Evolutionary conservation across 92 coral and sea anemone genomes (phyloP), one percentile per base, ranked within the genome.

Genomic region (Phymanthus crucifer): DNA sequence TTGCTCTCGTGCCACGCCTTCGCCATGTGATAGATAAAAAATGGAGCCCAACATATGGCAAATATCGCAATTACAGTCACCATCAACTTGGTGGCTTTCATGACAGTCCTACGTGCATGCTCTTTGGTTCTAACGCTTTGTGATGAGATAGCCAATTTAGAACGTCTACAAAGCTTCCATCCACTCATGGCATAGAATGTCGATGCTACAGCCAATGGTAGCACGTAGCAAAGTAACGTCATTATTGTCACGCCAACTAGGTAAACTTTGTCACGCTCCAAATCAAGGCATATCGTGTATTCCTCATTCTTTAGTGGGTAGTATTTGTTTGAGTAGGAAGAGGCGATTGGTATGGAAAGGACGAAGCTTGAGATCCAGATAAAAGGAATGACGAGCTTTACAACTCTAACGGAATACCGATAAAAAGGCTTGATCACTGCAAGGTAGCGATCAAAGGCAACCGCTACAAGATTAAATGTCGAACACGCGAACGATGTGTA

Each of bases 401-500:
- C 80, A 19, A 40, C 50, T 32, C 57, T 38, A 5, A 24, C 18
- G 6, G 86, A 66, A 65, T 82, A 82, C 3, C 79, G 86, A 67
- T 52, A 82, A 24, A 82, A 34, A 10, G 86, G 86, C 52, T 35
- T 82, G 45, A 57, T 82, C 27, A 82, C 77, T 3, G 86, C 86
- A 19, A 82, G 68, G 16, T 74, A 82, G 19, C 86, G 80, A 64
- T 82, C 86, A 10, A 74, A 47, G 24, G 86, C 86, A 23, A 82
- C 75, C n/a, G 74, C 86, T 40, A 74, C 86, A 40, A 72, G 86
- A 37, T 74, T 73, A 27, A 82, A 82, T 23, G 86, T 82, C 36
- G 86, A 82, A 72, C 86, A 82, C n/a, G 86, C 86, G 29, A 82
- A 82, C 47, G 86, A 82, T 6, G 86, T 31, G 74, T 82, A 82